These are phyloP conservation scores for Pristionchus mayeri DNA, from an alignment of 2,888 invertebrate genomes.

Conservation along the genomic window DNA sequence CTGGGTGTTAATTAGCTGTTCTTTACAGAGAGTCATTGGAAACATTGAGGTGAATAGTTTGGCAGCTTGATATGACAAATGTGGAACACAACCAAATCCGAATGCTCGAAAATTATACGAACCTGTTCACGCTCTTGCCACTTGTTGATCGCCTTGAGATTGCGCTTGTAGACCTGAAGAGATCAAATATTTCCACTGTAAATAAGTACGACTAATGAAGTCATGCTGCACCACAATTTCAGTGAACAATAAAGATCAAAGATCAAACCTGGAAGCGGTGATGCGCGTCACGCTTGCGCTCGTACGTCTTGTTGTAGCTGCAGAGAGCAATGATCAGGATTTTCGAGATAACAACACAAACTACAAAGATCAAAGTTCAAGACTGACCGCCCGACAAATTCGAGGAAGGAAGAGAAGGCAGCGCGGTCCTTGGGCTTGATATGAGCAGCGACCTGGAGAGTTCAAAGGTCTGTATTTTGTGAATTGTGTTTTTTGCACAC, in stretches of 20 bases:
- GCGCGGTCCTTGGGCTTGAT: constrained; percentile 69
- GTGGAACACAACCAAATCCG: neutral
- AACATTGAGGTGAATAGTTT: too few relatives aligned
- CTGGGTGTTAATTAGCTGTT: too few relatives aligned
- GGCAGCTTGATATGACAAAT: neutral
- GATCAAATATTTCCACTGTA: constrained; percentile 8
- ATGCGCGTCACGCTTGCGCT: constrained; percentile 65
- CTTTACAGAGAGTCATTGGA: too few relatives aligned
- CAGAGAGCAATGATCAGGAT: constrained; percentile 16
- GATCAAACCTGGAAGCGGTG: constrained; percentile 62
- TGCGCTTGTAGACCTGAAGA: constrained; percentile 68
- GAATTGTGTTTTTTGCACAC: too few relatives aligned
- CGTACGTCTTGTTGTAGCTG: constrained; percentile 68
- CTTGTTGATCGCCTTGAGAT: constrained; percentile 64
- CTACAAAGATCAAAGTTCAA: neutral
- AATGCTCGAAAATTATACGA: constrained; percentile 12
- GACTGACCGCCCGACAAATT: constrained; percentile 67
- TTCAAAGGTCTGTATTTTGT: neutral
- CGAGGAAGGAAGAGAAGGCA: constrained; percentile 70
- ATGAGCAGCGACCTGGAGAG: constrained; percentile 53
- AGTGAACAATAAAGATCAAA: constrained; percentile 18
- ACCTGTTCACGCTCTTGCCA: constrained; percentile 69
- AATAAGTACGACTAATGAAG: neutral
- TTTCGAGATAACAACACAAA: neutral
- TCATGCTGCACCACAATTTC: neutral